Conservation (phyloP, 2,113 vertebrate genomes). For the Bos taurus region DNA sequence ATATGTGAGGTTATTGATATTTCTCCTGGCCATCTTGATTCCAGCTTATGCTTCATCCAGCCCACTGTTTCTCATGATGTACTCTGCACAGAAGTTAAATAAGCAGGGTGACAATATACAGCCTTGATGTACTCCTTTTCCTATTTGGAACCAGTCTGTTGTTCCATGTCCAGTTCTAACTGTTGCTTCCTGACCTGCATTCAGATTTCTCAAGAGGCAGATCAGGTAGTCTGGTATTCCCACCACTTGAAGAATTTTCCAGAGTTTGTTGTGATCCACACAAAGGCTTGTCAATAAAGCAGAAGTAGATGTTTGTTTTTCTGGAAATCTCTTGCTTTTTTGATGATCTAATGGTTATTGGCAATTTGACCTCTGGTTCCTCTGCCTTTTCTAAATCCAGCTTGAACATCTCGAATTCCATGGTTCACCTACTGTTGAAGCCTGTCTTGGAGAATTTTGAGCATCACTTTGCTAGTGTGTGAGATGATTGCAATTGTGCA, state of each 20-base stretch:
- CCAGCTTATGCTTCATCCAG: background rate
- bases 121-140: background rate
- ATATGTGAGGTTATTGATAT: background rate
- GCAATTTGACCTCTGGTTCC: background rate
- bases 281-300: background rate
- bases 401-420: background rate
- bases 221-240: background rate
- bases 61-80: background rate
- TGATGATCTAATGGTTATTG: background rate
- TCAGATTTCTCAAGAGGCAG: background rate
- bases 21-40: background rate
- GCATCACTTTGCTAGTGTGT: background rate
- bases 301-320: background rate
- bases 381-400: background rate
- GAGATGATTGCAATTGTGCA: fast-evolving
- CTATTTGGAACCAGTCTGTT: background rate
- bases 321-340: background rate
- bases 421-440: background rate
- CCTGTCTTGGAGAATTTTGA: background rate
- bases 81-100: background rate
- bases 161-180: background rate
- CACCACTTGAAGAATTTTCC: background rate
- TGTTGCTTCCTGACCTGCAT: background rate
- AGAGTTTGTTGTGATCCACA: background rate
- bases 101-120: background rate